Base-by-base conservation (phyloP, 2,113 vertebrate genomes). In the Gnathonemus echidnorhynchus region DNA sequence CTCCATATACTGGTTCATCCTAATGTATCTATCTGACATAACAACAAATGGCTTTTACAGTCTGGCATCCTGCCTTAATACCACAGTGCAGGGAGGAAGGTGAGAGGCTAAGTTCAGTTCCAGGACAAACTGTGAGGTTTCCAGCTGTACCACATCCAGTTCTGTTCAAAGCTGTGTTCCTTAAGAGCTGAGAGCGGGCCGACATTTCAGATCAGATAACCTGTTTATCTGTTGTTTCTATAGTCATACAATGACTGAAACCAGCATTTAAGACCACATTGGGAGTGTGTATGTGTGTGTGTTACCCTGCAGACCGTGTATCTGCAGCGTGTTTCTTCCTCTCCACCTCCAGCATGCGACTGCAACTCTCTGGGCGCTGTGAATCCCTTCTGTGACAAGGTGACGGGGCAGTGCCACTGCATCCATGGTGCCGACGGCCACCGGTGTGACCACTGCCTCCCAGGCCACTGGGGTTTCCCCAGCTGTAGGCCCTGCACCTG, bases 401-500 rank as follows among this genome's bases (percentile, higher is more conserved):
- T 96, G 91, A 98, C 95, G 0, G 98, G 98, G 48, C 98, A 99
- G 95, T 99, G 98, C 86, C 94, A 91, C 27, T 99, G 98, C 90
- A 96, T 98, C 42, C 92, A 94, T 0, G 97, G 98, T 0, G 96
- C 96, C 0, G 97, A 96, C 0, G 93, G 97, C 1, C 97, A 97
- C 6, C 98, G 97, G 90, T 99, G 98, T 2, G 97, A 99, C 88
- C 95, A 92, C 49, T 99, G 98, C 91, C 94, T 99, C 66, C 97
- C 97, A 0, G 96, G 96, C 8, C 96, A 97, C 93, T 99, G 98
- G 98, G 98, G 98, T 17, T 99, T 99, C 92, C 98, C 98, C 0
- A 92, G 90, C 92, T 99, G 98, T 92, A 97, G 96, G 52, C 96
- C 96, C 85, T 99, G 98, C 94, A 93, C 95, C 48, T 99, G 98